These are phyloP conservation scores for Belonocnema kinseyi DNA, from an alignment of 1,140 invertebrate genomes.

Conservation along the genomic window DNA sequence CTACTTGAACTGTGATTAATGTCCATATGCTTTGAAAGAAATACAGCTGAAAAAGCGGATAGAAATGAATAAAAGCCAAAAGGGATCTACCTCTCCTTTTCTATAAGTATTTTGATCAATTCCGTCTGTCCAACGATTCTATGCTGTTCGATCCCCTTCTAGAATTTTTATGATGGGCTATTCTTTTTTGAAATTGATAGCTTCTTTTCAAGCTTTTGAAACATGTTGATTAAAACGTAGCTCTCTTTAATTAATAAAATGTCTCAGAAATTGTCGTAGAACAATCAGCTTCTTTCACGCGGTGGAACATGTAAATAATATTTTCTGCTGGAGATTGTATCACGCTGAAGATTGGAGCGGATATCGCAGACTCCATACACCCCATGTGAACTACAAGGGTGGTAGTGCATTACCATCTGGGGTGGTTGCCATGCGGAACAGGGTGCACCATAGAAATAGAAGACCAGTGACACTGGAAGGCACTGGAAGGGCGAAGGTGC, in stretches of 20 bases:
- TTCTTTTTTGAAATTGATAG: too few species aligned
- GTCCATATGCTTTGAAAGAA: too few species aligned
- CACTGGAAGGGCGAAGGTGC: background rate
- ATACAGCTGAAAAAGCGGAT: too few species aligned
- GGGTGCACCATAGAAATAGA: slow-evolving; percentile 11
- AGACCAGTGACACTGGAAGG: background rate
- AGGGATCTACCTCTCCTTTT: too few species aligned
- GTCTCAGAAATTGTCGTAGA: background rate
- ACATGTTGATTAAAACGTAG: too few species aligned
- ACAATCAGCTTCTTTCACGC: background rate
- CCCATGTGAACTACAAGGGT: slow-evolving; percentile 8
- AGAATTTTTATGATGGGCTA: too few species aligned
- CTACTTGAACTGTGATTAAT: too few species aligned
- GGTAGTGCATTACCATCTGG: slow-evolving; percentile 25
- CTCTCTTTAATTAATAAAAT: background rate
- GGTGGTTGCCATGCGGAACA: slow-evolving; percentile 11
- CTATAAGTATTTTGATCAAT: too few species aligned
- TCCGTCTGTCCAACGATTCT: too few species aligned
- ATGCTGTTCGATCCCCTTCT: too few species aligned
- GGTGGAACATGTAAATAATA: background rate
- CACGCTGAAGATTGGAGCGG: slow-evolving; percentile 10
- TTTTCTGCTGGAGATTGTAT: slow-evolving; percentile 13
- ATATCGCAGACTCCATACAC: slow-evolving; percentile 5
- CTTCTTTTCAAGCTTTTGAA: too few species aligned
- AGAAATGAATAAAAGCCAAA: too few species aligned